A percentile compares a stretch with the other conserved stretches of the same genome.
phyloP scores from a whole-genome alignment of 1,140 invertebrate species.

The Bactericera cockerelli region DNA sequence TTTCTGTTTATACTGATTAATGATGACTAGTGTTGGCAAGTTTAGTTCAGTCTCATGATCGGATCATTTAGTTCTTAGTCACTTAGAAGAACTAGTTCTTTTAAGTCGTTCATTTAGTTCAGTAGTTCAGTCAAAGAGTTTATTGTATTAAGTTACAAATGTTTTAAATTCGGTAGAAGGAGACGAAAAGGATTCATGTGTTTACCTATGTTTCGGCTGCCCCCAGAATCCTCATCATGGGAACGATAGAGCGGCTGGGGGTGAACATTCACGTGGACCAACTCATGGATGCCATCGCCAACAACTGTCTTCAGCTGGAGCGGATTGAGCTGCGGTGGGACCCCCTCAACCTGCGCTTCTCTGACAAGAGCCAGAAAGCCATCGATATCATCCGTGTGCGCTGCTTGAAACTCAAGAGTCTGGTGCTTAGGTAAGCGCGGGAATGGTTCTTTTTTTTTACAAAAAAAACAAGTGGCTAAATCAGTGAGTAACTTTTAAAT shows the following conservation, averaged over 20 bases:
- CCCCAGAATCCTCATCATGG: constrained; percentile 87
- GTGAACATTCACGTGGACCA: constrained; percentile 95
- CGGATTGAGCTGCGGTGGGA: constrained; percentile 94
- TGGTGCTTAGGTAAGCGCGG: constrained; percentile 68
- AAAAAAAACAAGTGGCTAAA: not conserved
- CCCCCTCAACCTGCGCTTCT: constrained; percentile 92
- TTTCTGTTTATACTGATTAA: too few species aligned
- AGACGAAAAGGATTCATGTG: too few species aligned
- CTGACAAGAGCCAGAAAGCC: constrained; percentile 96
- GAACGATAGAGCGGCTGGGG: constrained; percentile 86
- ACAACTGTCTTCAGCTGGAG: constrained; percentile 75
- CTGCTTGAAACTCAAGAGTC: constrained; percentile 66
- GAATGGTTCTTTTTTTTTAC: not conserved
- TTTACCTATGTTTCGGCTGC: too few species aligned
- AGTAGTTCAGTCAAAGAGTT: too few species aligned
- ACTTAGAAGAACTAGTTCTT: too few species aligned
- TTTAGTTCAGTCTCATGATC: too few species aligned
- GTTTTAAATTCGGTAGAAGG: too few species aligned
- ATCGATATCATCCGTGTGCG: constrained; percentile 81
- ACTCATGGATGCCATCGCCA: constrained; percentile 92
- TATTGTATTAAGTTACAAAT: too few species aligned
- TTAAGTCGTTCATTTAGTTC: too few species aligned
- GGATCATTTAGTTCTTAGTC: too few species aligned
- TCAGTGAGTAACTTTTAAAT: too few species aligned
- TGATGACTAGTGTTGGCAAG: too few species aligned